A percentile compares a stretch with the other conserved stretches of the same genome.
Evolutionary conservation across 2,888 invertebrate species (phyloP).

Genomic region (Ashinkailepas kermadecensis): DNA sequence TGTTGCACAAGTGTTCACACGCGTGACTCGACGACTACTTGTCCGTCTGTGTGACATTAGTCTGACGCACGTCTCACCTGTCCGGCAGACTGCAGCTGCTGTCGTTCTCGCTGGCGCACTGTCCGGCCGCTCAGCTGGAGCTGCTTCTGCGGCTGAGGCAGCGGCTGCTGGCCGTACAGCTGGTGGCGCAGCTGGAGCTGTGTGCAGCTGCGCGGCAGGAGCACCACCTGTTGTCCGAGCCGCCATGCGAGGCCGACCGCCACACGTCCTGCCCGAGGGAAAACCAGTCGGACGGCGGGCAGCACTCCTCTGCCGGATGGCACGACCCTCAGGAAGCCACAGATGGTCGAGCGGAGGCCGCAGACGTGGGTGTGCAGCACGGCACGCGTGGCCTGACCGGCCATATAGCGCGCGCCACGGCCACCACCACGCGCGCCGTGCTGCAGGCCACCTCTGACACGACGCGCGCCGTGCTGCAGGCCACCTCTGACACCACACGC

Average conservation of each 20-base stretch:
- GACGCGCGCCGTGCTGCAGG: background rate
- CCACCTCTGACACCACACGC: background rate
- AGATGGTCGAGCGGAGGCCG: background rate
- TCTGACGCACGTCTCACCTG: background rate
- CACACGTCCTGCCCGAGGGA: no score
- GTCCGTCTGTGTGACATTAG: background rate
- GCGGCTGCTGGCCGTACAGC: background rate
- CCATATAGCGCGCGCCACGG: background rate
- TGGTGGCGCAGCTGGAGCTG: background rate
- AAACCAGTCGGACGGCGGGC: background rate
- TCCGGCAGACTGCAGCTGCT: conserved; percentile 38
- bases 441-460: background rate
- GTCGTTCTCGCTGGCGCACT: conserved; percentile 46
- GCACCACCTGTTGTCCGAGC: no score
- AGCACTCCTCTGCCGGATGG: background rate
- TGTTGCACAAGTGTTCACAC: no score
- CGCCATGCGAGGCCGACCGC: no score
- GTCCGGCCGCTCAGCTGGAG: conserved; percentile 38
- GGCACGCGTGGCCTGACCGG: background rate
- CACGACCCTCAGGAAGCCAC: background rate
- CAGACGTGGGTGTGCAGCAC: background rate
- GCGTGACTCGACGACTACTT: background rate
- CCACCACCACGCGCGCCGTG: background rate
- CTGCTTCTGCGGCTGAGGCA: background rate
- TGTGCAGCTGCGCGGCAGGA: no score